phyloP scores from a whole-genome alignment of 2,888 invertebrate species.

The Sphaerophoria taeniata region DNA sequence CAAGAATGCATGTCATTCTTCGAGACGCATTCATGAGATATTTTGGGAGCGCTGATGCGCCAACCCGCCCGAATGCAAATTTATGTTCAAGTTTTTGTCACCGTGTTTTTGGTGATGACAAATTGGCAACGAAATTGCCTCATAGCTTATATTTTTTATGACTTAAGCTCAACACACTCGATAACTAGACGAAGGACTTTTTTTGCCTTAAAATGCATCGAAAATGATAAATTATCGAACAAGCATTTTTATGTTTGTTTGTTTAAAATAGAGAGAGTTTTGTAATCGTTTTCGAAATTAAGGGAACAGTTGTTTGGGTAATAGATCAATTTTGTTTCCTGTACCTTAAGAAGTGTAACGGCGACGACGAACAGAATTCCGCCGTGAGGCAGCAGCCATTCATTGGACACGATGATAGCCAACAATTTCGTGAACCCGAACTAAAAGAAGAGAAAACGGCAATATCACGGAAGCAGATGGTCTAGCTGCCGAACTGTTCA shows the following conservation, averaged over 20 bases:
- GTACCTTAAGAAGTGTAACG: background rate
- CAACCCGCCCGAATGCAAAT: constrained; percentile 3
- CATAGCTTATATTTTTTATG: constrained; percentile 9
- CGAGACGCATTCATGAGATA: constrained; percentile 10
- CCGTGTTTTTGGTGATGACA: constrained; percentile 21
- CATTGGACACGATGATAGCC: no score
- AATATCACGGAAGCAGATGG: no score
- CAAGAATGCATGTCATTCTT: background rate
- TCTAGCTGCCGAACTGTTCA: no score
- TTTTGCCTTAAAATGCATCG: background rate
- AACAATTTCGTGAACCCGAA: no score
- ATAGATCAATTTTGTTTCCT: background rate
- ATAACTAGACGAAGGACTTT: background rate
- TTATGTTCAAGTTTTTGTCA: background rate
- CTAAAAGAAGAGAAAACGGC: no score
- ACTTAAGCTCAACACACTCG: background rate
- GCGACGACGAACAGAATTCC: no score
- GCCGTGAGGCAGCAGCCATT: no score
- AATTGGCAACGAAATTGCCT: constrained; percentile 34
- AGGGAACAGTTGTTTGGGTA: background rate
- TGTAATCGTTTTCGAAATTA: constrained; percentile 2
- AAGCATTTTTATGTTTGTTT: background rate
- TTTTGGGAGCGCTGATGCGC: constrained; percentile 8
- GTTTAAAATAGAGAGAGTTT: background rate
- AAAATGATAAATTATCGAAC: background rate